Evolutionary conservation across 2,113 vertebrate genomes (phyloP).

Genomic region (Notothenia rossii): DNA sequence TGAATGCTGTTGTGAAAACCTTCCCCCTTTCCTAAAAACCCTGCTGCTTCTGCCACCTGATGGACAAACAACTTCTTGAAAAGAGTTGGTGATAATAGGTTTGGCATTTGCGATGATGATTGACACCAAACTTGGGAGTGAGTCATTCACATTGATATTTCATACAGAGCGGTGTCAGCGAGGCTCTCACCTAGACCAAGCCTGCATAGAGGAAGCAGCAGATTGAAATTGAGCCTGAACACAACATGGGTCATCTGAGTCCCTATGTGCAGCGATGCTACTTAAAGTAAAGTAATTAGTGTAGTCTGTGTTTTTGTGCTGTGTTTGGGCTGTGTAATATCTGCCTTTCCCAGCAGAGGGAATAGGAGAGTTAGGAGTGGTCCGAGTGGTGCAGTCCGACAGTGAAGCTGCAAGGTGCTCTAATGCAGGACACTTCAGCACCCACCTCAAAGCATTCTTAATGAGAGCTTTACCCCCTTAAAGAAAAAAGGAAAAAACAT

Average conservation of each 20-base stretch:
- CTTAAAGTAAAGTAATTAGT: conserved; percentile 40
- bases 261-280: background rate
- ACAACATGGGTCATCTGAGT: background rate
- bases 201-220: conserved; percentile 46
- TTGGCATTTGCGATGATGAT: conserved; percentile 85
- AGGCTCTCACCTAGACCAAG: conserved; percentile 63
- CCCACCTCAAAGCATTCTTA: conserved; percentile 48
- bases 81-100: conserved; percentile 82
- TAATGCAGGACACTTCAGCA: conserved; percentile 61
- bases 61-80: conserved; percentile 77
- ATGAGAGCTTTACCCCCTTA: conserved; percentile 30
- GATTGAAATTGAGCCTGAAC: conserved; percentile 36
- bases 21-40: conserved; percentile 57
- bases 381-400: conserved; percentile 70
- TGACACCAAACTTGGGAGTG: conserved; percentile 83
- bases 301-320: conserved; percentile 6
- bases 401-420: conserved; percentile 64
- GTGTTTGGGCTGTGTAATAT: conserved; percentile 74
- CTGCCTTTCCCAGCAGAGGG: conserved; percentile 88
- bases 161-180: conserved; percentile 70
- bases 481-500: conserved; percentile 26
- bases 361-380: conserved; percentile 84
- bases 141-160: conserved; percentile 86
- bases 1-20: conserved; percentile 41
- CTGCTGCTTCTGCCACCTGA: conserved; percentile 63